Base-by-base conservation (phyloP, 2,113 vertebrate species). In the Sander vitreus region DNA sequence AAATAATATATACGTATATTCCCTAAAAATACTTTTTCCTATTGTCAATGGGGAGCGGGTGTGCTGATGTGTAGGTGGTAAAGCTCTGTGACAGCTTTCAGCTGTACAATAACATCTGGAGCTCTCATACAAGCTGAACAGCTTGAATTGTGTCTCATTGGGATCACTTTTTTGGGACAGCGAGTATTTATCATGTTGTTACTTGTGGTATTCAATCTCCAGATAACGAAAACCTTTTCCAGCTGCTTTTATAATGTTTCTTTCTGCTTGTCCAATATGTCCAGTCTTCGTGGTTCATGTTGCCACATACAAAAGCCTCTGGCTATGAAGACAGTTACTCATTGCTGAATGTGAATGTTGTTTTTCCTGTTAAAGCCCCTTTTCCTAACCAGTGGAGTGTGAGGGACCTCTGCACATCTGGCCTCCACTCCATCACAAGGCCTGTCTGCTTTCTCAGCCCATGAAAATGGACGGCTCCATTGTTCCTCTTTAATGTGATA, bases 401-500 rank as follows among this genome's bases (percentile, higher is more conserved):
- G 71, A 65, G 3, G 33, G 15, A 70, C 25, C 19, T 30, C 16
- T 25, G 36, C 55, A 30, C 59, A 51, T 11, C 62, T 53, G 65
- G 5, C 57, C 18, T 43, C 58, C 55, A 47, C 68, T 87, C 45
- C 18, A 7, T 27, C 25, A 45, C 15, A 6, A 60, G 73, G 21
- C 72, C 33, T 23, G 57, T 65, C 65, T 39, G 21, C 72, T 75
- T 23, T 71, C 60, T 83, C 48, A 11, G 14, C 51, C 73, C 68
- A 21, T 68, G 33, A 67, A 63, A 76, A 77, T 5, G 21, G 68
- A 78, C 43, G 0, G 62, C 45, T 63, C 69, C n/a, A 30, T 53
- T 25, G 47, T 39, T 73, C 43, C 57, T 74, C 60, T 78, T 81
- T 91, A 87, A 89, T 87, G 78, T 47, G 57, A 73, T 89, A 93